Conservation (phyloP, 2,113 vertebrate species). For the Brienomyrus brachyistius region DNA sequence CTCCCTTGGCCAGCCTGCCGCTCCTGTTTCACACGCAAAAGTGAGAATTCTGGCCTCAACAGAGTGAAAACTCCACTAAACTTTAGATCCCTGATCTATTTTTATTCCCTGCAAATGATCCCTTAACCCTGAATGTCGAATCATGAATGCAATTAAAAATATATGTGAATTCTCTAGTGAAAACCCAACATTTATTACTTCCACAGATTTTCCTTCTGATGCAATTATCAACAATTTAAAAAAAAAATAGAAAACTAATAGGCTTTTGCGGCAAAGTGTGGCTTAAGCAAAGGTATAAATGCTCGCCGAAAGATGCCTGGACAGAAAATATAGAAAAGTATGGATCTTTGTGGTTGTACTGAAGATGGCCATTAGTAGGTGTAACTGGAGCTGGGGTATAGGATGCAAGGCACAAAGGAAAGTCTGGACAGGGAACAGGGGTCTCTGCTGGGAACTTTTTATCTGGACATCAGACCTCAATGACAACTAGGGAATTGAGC, state of each 20-base stretch:
- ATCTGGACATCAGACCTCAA: slow-evolving; percentile 8
- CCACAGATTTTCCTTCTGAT: background rate
- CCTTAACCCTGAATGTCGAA: background rate
- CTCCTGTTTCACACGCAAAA: background rate
- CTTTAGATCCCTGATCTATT: background rate
- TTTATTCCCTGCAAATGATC: background rate
- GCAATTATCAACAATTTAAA: background rate
- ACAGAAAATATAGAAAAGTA: background rate
- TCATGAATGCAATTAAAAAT: background rate
- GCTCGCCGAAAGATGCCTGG: background rate
- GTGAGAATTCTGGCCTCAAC: background rate
- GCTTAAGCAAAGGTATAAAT: background rate
- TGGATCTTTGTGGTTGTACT: background rate
- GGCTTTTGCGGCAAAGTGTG: background rate
- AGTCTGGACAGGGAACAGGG: background rate
- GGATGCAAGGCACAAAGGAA: background rate
- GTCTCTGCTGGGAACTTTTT: background rate
- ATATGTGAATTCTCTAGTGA: background rate
- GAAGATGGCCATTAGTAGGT: background rate
- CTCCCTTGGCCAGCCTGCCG: background rate
- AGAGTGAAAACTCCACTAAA: background rate
- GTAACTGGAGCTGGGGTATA: background rate
- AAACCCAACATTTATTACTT: background rate
- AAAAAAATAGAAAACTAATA: background rate
- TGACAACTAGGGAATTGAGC: background rate